Evolutionary conservation across 2,797 vertebrate species (phyloP), one percentile per base, ranked within the genome.

Genomic region (Chaetodon trifasciatus): DNA sequence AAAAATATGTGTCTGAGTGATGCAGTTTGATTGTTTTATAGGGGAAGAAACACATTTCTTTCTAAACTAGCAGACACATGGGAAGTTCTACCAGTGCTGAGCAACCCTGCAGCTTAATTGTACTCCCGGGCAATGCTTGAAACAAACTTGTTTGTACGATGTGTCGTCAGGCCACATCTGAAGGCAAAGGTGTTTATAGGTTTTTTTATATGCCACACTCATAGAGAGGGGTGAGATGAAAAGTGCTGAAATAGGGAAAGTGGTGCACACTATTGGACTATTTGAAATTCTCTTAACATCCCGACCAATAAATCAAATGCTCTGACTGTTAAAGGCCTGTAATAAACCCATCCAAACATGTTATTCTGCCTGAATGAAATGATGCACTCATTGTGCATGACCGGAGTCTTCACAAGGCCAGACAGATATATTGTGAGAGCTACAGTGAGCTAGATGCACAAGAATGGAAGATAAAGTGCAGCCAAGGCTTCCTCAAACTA

Each of bases 1-100:
- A 55, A 72, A 81, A 79, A 70, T 62, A 71, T 13, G 8, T 57
- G 60, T 85, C 35, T 52, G n/a, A 67, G 44, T 72, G 74, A 79
- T 58, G 39, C 39, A 53, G 23, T 65, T 65, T 10, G 5, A 78
- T 69, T 77, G 68, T 71, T 87, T 79, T 70, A 70, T 47, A 64
- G 47, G 84, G 63, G 60, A 79, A 71, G 32, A 42, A 79, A 47
- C 39, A 17, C 50, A 32, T 67, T 28, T 37, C n/a, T 37, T 55
- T 71, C 8, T 42, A 6, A 80, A 62, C 64, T 76, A 50, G 35
- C 47, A 70, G n/a, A 52, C 77, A 65, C 63, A 50, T 63, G 23
- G 56, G 17, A 8, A 64, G 39, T 52, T 57, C 65, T 63, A 60
- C 67, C 19, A 52, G 8, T 72, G 63, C 39, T 40, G 19, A 82